These are phyloP conservation scores for Dione vanillae DNA, from an alignment of 2,888 invertebrate genomes.

Conservation along the genomic window DNA sequence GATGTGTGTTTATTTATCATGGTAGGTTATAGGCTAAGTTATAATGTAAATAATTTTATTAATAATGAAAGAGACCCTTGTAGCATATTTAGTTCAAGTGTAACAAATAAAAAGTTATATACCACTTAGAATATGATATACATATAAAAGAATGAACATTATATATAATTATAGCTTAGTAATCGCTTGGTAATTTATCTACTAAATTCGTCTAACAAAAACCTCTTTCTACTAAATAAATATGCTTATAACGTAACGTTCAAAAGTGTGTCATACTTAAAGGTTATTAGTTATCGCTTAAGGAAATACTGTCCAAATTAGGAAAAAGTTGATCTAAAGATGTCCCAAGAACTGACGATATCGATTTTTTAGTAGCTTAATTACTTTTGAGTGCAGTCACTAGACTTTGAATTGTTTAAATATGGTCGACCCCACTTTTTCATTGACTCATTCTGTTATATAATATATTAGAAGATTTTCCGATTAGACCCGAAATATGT, in stretches of 20 bases:
- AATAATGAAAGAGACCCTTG: too few relatives aligned
- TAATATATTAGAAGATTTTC: background rate
- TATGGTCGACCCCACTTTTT: background rate
- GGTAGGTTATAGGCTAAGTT: too few relatives aligned
- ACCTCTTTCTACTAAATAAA: conserved; percentile 4
- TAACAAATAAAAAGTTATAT: too few relatives aligned
- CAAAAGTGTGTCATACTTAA: conserved; percentile 30
- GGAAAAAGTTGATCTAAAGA: conserved; percentile 1
- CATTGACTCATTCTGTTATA: background rate
- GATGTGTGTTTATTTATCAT: too few relatives aligned
- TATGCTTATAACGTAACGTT: conserved; percentile 24
- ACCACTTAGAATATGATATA: too few relatives aligned
- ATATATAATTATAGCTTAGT: too few relatives aligned
- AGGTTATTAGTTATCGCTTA: conserved; percentile 29
- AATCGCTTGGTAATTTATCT: too few relatives aligned
- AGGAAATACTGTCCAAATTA: conserved; percentile 19
- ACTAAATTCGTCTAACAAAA: too few relatives aligned
- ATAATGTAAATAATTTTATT: too few relatives aligned
- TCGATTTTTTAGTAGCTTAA: background rate
- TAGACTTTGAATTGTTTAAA: background rate
- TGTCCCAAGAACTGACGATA: background rate
- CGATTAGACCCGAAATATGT: background rate
- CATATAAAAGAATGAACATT: too few relatives aligned
- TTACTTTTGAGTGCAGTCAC: background rate
- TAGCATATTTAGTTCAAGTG: too few relatives aligned